Base-by-base conservation (phyloP, 2,113 vertebrate genomes). In the Bagarius yarrelli region DNA sequence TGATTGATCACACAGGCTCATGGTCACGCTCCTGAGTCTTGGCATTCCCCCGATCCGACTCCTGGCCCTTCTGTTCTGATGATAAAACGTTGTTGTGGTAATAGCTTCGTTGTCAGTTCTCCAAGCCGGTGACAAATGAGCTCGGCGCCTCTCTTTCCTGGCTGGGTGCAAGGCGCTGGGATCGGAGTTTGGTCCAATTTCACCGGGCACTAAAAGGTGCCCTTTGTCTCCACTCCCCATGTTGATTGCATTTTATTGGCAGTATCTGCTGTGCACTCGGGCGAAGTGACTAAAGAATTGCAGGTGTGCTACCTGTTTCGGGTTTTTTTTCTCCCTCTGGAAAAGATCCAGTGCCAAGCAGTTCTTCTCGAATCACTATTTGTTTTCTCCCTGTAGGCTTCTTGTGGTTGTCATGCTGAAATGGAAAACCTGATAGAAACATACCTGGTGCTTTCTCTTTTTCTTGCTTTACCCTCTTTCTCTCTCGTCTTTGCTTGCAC, bases 91-190 rank as follows among this genome's bases (percentile, higher is more conserved):
- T 88, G 88, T 87, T 84, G 90, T 87, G 89, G 90, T 89, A 89
- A 91, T 91, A 89, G 90, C 89, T 90, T 88, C 86, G 85, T 86
- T 91, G 90, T 91, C 87, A 90, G 78, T 85, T 82, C 82, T 76
- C 70, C 53, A 79, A 86, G 63, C 79, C 85, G 88, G 87, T 90
- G 90, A 91, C 88, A 90, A 90, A 92, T 90, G 89, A 92, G 88
- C 89, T 89, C 87, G 87, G 83, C 80, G 88, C 59, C 55, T 76
- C 53, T 60, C 64, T 77, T 66, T 50, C 80, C 85, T 76, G 56
- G 60, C 69, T 47, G 36, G 47, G 78, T 82, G 76, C 80, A 85
- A 66, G 21, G 84, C 82, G 79, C 83, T 60, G 71, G 61, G 25
- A 47, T 85, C 57, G 70, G 83, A 75, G 87, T 85, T 84, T 84